phyloP scores from a whole-genome alignment of 2,797 vertebrate species.

The Uromys caudimaculatus region DNA sequence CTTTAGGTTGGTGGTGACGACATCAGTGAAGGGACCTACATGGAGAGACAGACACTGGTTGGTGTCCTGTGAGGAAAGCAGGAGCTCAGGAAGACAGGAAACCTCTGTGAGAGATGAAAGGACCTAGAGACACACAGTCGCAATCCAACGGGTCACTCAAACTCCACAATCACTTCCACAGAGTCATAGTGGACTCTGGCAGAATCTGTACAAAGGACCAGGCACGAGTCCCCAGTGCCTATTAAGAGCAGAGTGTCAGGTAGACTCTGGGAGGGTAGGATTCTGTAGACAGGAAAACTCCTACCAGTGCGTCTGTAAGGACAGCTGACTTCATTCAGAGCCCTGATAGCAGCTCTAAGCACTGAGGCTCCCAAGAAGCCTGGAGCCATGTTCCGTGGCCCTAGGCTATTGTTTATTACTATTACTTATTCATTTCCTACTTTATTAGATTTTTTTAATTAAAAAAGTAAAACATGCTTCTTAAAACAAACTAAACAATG shows the following conservation, averaged over 20 bases:
- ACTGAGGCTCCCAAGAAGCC: background rate
- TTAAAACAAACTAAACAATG: constrained; percentile 76
- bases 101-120: background rate
- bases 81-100: background rate
- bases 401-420: constrained; percentile 57
- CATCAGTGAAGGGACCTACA: constrained; percentile 96
- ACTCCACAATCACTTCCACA: background rate
- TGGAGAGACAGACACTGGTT: constrained; percentile 61
- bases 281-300: background rate
- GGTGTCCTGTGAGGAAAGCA: background rate
- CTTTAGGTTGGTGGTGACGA: constrained; percentile 96
- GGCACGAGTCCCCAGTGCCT: background rate
- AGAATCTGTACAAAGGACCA: background rate
- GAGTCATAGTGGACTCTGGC: background rate
- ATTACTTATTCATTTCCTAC: constrained; percentile 79
- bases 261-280: background rate
- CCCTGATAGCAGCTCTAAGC: background rate
- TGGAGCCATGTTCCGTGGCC: constrained; percentile 20
- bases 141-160: too few species aligned
- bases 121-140: background rate
- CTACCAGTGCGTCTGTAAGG: too few species aligned
- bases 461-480: constrained; percentile 78
- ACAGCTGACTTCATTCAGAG: background rate
- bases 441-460: constrained; percentile 81
- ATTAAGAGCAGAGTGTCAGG: background rate